Evolutionary conservation across 1,140 invertebrate genomes (phyloP), one percentile per base, ranked within the genome.

Genomic region (Drosophila arizonae): DNA sequence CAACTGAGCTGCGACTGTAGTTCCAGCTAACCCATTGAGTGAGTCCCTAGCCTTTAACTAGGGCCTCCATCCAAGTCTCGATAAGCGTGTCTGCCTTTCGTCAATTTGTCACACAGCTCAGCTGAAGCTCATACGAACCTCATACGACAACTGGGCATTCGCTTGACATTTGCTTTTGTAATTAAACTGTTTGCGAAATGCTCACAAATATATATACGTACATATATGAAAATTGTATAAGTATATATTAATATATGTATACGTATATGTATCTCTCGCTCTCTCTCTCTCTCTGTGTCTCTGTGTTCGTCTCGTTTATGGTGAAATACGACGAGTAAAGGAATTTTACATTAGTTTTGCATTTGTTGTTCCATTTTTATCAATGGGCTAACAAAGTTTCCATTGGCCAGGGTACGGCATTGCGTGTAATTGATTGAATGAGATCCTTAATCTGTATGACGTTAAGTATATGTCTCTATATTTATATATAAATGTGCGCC

Each of bases 41-140:
- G 43, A 11, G 24, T 30, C 50, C 21, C 41, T 28, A 39, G 36
- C 36, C 36, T 39, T 39, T 39, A 39, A 39, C 36, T 39, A 39
- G 36, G 52, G 26, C 11, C 24, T 55, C 68, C 39, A 56, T 8
- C 43, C 43, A 46, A 46, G 43, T 57, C 63, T 82, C 21, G 82
- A 87, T 87, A 87, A 87, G 57, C 62, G 58, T 56, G 26, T 60
- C 76, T 79, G 82, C 79, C 84, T 88, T 88, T 87, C 84, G 82
- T 87, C 82, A 82, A 39, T 57, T 78, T 63, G 69, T 69, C 79
- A 73, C 41, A 43, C 64, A 43, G 17, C n/a, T 63, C 26, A 60
- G 30, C 50, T 61, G 43, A n/a, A 15, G 43, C 43, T 6, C 13
- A 55, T 36, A 50, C 52, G 62, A 33, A 15, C 41, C 21, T 24